These are phyloP conservation scores for Sacculina carcini DNA, from an alignment of 2,888 invertebrate genomes.

Conservation along the genomic window DNA sequence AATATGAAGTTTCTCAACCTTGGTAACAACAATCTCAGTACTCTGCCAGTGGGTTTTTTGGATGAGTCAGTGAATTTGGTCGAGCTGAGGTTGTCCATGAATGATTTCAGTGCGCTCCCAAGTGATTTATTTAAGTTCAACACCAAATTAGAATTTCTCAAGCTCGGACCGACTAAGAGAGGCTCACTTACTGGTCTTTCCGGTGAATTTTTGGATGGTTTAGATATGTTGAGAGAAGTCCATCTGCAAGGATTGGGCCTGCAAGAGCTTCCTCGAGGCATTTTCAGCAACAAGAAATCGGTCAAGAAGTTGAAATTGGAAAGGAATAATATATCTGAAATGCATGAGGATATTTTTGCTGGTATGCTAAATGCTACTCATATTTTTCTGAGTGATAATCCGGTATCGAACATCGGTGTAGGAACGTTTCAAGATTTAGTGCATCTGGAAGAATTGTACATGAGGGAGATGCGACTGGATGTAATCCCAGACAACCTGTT, in stretches of 20 bases:
- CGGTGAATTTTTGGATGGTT: not conserved
- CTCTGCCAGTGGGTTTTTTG: constrained; percentile 10
- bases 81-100: no score
- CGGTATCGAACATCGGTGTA: constrained; percentile 23
- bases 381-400: constrained; percentile 37
- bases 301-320: constrained; percentile 35
- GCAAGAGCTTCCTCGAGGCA: constrained; percentile 27
- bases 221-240: not conserved
- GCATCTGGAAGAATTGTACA: constrained; percentile 16
- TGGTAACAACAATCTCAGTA: constrained; percentile 14
- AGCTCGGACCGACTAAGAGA: no score
- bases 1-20: constrained; percentile 16
- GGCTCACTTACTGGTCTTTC: no score
- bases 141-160: no score
- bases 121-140: no score
- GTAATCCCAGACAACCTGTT: constrained; percentile 26
- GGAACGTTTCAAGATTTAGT: not conserved
- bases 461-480: constrained; percentile 24
- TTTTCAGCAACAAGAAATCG: constrained; percentile 34
- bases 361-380: constrained; percentile 32
- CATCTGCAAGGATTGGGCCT: constrained; percentile 15
- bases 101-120: no score
- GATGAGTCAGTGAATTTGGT: no score
- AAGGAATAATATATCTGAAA: constrained; percentile 30
- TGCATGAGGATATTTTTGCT: constrained; percentile 33